These are phyloP conservation scores for Eupeodes latifasciatus DNA, from an alignment of 2,888 invertebrate genomes.

Conservation along the genomic window DNA sequence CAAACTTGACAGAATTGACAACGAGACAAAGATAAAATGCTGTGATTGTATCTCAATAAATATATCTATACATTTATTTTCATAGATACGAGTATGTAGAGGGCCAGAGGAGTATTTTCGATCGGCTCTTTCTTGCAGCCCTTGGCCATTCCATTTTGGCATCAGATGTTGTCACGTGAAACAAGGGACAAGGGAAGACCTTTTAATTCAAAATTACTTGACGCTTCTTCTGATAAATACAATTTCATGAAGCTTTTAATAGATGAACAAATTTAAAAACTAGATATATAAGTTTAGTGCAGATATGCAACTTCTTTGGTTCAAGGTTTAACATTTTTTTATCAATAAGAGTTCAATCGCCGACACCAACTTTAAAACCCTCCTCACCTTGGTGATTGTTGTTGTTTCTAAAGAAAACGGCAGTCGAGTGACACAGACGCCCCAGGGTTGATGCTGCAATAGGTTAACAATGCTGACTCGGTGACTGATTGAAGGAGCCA, in stretches of 20 bases:
- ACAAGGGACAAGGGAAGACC: slow-evolving; percentile 9
- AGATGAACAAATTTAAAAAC: neutral
- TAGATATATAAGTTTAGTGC: neutral
- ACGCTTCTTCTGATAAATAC: slow-evolving; percentile 14
- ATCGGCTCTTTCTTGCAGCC: neutral
- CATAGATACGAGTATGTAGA: neutral
- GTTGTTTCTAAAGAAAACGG: neutral
- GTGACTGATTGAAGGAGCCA: slow-evolving; percentile 74
- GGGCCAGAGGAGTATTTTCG: slow-evolving; percentile 5
- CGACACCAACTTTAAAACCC: neutral
- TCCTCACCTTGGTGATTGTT: no score
- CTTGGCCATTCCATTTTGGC: slow-evolving; percentile 23
- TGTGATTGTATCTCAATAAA: slow-evolving; percentile 70
- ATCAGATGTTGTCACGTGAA: slow-evolving; percentile 43
- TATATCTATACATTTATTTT: neutral
- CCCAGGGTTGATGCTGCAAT: neutral
- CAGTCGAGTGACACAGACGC: neutral
- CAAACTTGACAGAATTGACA: slow-evolving; percentile 61
- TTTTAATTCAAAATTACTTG: slow-evolving; percentile 70
- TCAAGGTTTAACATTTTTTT: neutral
- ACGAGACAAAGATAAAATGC: slow-evolving; percentile 65
- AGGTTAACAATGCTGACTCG: slow-evolving; percentile 61
- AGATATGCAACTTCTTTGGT: neutral
- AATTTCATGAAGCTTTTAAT: slow-evolving; percentile 2
- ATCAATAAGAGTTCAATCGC: no score